A percentile compares a stretch with the other conserved stretches of the same genome.
Conservation (phyloP, 2,113 vertebrate species). For the Vicugna pacos region DNA sequence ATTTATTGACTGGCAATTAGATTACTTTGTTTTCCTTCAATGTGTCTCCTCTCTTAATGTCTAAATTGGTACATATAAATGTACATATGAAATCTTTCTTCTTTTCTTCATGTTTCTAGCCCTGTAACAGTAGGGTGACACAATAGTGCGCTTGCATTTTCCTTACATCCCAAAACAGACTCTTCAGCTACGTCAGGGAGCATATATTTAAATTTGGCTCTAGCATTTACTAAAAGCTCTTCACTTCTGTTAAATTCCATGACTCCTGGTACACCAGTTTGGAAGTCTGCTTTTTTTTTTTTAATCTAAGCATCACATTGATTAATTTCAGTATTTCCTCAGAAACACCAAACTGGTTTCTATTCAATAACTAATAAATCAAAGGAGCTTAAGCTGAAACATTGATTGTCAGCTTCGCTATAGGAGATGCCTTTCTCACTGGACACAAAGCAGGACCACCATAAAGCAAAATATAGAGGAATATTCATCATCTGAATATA, state of each 20-base stretch:
- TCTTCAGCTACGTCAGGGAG: background rate
- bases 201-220: background rate
- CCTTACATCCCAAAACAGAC: background rate
- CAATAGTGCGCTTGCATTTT: background rate
- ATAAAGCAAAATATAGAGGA: rapidly evolving
- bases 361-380: background rate
- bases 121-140: background rate
- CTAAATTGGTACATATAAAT: background rate
- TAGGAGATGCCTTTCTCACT: background rate
- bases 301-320: background rate
- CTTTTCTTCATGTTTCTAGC: background rate
- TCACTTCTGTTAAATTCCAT: background rate
- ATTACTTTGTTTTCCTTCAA: background rate
- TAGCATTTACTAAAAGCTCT: background rate
- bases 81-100: background rate
- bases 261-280: background rate
- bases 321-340: background rate
- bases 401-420: background rate
- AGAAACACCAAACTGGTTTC: background rate
- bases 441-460: background rate
- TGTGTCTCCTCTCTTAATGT: background rate
- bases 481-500: background rate
- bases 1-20: background rate
- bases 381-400: background rate
- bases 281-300: background rate